A percentile compares a stretch with the other conserved stretches of the same genome.
Conservation (phyloP, 2,113 vertebrate genomes). For the Myodes glareolus region DNA sequence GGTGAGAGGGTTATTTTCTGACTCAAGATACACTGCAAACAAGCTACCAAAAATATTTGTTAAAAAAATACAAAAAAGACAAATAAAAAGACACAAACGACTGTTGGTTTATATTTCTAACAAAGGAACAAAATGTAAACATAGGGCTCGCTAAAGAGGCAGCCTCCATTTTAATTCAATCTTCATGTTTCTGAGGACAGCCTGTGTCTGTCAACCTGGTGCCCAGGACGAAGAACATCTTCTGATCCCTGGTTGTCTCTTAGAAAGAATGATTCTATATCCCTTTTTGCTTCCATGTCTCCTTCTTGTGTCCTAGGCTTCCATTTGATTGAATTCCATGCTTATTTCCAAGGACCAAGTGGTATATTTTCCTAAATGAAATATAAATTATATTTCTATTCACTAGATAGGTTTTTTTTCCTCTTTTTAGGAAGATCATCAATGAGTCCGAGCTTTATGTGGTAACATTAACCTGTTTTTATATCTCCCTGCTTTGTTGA, state of each 20-base stretch:
- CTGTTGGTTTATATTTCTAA: conserved; percentile 81
- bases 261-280: not conserved
- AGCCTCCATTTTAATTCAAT: not conserved
- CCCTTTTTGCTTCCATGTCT: not conserved
- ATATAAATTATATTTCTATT: conserved; percentile 59
- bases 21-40: conserved; percentile 59
- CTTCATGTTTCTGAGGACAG: conserved; percentile 24
- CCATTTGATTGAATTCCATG: not conserved
- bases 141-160: conserved; percentile 39
- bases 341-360: conserved; percentile 66
- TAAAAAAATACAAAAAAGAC: conserved; percentile 71
- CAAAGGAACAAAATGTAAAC: conserved; percentile 70
- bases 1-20: conserved; percentile 55
- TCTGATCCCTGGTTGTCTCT: not conserved
- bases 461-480: not conserved
- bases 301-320: not conserved
- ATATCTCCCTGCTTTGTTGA: not conserved
- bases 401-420: not conserved
- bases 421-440: not conserved
- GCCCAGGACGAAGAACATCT: conserved; percentile 18
- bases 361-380: conserved; percentile 46
- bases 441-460: not conserved
- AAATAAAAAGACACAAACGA: conserved; percentile 75
- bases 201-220: not conserved
- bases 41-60: conserved; percentile 86